Base-by-base conservation (phyloP, 64 coral and sea anemone species). In the Actinia equina region DNA sequence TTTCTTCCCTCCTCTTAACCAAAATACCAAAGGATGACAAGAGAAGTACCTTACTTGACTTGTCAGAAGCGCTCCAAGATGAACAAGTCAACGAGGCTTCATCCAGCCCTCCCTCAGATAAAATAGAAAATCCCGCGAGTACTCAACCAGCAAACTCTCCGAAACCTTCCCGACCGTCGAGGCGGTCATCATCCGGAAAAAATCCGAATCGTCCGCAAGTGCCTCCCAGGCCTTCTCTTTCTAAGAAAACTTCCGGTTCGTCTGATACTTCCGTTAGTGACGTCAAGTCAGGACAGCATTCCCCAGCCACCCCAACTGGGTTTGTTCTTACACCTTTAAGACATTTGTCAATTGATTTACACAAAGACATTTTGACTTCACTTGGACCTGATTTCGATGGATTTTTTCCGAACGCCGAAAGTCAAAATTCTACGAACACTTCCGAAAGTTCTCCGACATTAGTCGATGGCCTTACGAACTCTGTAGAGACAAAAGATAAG, bases 331-430 rank as follows among this genome's bases (percentile, higher is more conserved):
- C 90, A 45, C 90, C 90, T 49, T 63, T 92, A 43, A 92, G 46
- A 53, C 90, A 85, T 37, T 56, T 92, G 22, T 87, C 90, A 43
- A 77, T 92, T 19, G 86, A 85, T 30, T 83, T 92, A 43, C 56
- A 87, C 56, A 77, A 63, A 69, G 90, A 92, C 60, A 92, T 83
- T 19, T 54, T 92, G 60, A 85, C 20, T 17, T 87, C 90, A n/a
- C 90, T 92, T 44, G 82, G 82, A 17, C 18, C 64, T 86, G 89
- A 91, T 43, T 71, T 57, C 3, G 62, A 91, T 25, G 83, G 77
- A 44, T 91, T 91, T 86, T 86, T 91, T 17, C 78, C 78, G 17
- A 74, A 74, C n/a, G 22, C 69, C 69, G 43, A 81, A 23, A 20
- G 45, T 81, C 18, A 44, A 44, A 81, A 81, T 81, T 81, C 78